These are phyloP conservation scores for Hydrotaea diabolus DNA, from an alignment of 2,888 invertebrate species.

Conservation along the genomic window DNA sequence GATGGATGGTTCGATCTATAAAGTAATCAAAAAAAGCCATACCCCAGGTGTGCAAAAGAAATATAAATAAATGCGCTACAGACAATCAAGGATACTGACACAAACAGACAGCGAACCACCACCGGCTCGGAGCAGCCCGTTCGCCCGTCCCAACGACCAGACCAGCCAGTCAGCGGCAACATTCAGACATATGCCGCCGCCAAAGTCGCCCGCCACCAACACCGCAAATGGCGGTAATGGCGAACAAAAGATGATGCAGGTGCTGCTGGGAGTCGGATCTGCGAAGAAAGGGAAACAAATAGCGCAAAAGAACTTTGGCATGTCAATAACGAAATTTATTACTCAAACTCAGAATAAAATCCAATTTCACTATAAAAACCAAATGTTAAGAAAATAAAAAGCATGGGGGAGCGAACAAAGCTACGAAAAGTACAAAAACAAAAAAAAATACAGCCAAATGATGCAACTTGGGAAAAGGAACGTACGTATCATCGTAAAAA, in stretches of 20 bases:
- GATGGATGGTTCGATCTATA: conserved; percentile 56
- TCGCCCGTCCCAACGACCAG: background rate
- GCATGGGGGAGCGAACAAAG: background rate
- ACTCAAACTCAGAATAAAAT: conserved; percentile 38
- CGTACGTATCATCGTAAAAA: conserved; percentile 16
- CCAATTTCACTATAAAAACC: conserved; percentile 34
- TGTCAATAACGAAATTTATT: conserved; percentile 61
- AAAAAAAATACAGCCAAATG: conserved; percentile 46
- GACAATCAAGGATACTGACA: conserved; percentile 61
- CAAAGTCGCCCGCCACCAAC: conserved; percentile 21
- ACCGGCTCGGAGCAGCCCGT: background rate
- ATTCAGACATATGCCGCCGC: conserved; percentile 24
- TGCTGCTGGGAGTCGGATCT: background rate
- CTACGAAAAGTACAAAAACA: too few species aligned
- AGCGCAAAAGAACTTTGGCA: conserved; percentile 37
- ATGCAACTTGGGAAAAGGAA: conserved; percentile 46
- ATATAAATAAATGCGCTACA: conserved; percentile 36
- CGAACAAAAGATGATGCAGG: background rate
- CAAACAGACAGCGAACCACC: conserved; percentile 49
- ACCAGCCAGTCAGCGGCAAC: conserved; percentile 53
- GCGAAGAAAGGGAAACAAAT: conserved; percentile 30
- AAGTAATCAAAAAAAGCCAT: conserved; percentile 61
- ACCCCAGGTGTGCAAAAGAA: conserved; percentile 63
- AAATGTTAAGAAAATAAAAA: conserved; percentile 46
- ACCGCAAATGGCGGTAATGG: conserved; percentile 14